Base-by-base conservation (phyloP, 1,140 invertebrate species). In the Temnothorax longispinosus region DNA sequence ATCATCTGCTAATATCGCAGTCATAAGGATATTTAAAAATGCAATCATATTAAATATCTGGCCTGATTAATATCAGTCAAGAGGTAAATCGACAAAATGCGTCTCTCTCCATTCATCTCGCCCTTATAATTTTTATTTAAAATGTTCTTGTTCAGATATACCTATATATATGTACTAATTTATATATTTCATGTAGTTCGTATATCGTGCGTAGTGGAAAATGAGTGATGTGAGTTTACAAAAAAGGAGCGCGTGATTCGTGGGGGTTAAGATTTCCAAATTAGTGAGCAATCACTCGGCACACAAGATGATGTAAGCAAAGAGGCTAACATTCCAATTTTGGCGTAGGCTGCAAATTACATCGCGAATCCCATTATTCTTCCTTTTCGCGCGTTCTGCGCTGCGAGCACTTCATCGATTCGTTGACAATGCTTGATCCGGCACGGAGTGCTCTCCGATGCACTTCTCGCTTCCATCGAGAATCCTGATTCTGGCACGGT, bases 401-500 rank as follows among this genome's bases (percentile, higher is more conserved):
- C 69, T 58, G 41, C 52, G 67, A 82, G 67, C 54, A 50, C 80
- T 76, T 47, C 44, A 52, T 85, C 74, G 82, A 78, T 85, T 56
- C 82, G 56, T 64, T 71, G 85, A 82, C 77, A 72, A 47, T 82
- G 50, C 85, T 69, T 69, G 65, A 84, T 84, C 67, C 69, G 69
- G 80, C 44, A 72, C 54, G 67, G 47, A 87, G 78, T 74, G 80
- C 80, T 47, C 77, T 84, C 60, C 27, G 77, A 74, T 87, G 69
- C 86, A 84, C 86, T 87, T 87, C 69, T 80, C 69, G 44, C 67
- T 85, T 64, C 65, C 80, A 84, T 82, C 56, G 78, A 84, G 85
- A 64, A 85, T 87, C 80, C 86, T 87, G 86, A 84, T 84, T 80
- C 86, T 72, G 56, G 35, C 80, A 82, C 86, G 78, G 62, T 87